Conservation (phyloP, 2,797 vertebrate genomes). For the Aulostomus chinensis region DNA sequence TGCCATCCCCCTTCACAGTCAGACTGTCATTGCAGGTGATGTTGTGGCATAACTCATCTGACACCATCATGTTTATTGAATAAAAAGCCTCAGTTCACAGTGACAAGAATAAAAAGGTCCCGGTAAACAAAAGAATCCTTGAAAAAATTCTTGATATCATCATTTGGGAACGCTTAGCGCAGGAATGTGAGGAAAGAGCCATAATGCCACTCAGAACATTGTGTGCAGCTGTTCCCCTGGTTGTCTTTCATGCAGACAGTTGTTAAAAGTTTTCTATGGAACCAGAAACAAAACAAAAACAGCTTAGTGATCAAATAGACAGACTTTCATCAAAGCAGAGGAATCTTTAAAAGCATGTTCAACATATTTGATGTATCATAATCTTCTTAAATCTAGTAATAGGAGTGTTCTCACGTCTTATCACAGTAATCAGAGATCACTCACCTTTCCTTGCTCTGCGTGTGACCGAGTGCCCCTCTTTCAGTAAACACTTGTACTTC, state of each 20-base stretch:
- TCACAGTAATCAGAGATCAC: too few species aligned
- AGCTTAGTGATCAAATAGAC: not conserved
- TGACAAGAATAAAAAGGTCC: not conserved
- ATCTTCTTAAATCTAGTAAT: too few species aligned
- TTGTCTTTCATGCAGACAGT: not conserved
- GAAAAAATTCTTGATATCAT: constrained; percentile 19
- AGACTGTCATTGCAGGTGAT: constrained; percentile 31
- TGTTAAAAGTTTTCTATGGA: constrained; percentile 13
- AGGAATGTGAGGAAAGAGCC: not conserved
- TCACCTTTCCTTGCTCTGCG: too few species aligned
- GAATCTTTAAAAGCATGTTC: too few species aligned
- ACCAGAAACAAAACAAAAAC: not conserved
- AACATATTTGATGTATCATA: too few species aligned
- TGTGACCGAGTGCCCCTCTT: too few species aligned
- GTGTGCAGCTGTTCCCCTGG: too few species aligned
- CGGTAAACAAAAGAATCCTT: constrained; percentile 2
- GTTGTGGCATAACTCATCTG: constrained; percentile 58
- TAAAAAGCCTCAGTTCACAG: too few species aligned
- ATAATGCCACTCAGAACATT: constrained; percentile 17
- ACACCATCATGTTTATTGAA: constrained; percentile 52
- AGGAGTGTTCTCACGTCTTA: too few species aligned
- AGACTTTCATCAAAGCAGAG: not conserved
- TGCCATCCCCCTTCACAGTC: constrained; percentile 57
- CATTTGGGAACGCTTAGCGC: constrained; percentile 5
- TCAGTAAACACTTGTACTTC: too few species aligned